Percentiles rank a stretch among this genome's conserved stretches.
phyloP scores from a whole-genome alignment of 2,888 invertebrate genomes.

The Amphipyra tragopoginis region DNA sequence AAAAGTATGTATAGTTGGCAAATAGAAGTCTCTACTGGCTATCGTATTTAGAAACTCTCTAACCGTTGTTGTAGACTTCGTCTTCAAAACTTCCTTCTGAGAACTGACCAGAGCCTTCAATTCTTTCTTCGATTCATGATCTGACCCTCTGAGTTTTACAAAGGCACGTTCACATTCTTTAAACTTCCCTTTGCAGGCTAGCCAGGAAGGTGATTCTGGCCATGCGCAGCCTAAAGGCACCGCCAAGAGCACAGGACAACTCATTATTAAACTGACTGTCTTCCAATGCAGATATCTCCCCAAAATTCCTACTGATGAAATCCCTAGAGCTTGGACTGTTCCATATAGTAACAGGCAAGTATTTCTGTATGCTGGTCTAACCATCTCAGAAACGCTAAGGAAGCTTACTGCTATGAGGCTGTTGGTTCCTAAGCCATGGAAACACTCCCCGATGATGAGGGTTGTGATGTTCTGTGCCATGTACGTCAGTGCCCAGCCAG shows the following conservation, averaged over 20 bases:
- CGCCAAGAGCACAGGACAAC: slow-evolving; percentile 34
- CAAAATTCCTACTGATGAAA: slow-evolving; percentile 36
- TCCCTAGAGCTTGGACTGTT: slow-evolving; percentile 34
- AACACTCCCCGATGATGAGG: slow-evolving; percentile 45
- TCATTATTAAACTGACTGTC: slow-evolving; percentile 41
- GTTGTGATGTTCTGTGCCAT: slow-evolving; percentile 19
- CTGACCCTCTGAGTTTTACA: slow-evolving; percentile 41
- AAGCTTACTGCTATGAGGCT: slow-evolving; percentile 44
- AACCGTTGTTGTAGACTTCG: not conserved
- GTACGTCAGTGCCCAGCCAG: slow-evolving; percentile 46
- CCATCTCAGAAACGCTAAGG: slow-evolving; percentile 49
- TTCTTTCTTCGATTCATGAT: slow-evolving; percentile 45
- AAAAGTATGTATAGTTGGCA: slow-evolving; percentile 28
- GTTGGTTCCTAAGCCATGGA: slow-evolving; percentile 53
- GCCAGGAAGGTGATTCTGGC: slow-evolving; percentile 57
- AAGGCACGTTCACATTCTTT: slow-evolving; percentile 46
- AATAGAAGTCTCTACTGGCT: slow-evolving; percentile 32
- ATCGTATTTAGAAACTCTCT: slow-evolving; percentile 16
- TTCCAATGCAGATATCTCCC: slow-evolving; percentile 50
- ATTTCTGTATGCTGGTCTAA: slow-evolving; percentile 43
- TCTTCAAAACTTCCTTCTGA: slow-evolving; percentile 26
- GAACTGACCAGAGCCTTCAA: slow-evolving; percentile 31
- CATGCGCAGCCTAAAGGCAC: slow-evolving; percentile 34
- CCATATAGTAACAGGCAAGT: slow-evolving; percentile 39
- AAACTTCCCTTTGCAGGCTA: slow-evolving; percentile 46